Evolutionary conservation across 2,113 vertebrate genomes (phyloP).

Genomic region (Clupea harengus): DNA sequence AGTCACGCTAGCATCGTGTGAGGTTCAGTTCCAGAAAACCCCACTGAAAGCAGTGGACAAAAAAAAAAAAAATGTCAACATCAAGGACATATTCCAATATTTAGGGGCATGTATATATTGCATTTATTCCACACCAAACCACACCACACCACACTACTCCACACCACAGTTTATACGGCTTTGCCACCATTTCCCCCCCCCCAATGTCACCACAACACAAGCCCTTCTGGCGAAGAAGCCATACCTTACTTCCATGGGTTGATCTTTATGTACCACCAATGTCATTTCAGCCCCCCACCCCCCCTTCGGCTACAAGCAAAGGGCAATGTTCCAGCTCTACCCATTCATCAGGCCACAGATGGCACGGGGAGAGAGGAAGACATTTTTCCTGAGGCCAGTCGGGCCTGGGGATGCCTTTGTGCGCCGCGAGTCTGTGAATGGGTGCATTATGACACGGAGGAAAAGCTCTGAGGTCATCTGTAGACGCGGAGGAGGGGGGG

Average conservation of each 20-base stretch:
- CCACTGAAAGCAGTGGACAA: neutral
- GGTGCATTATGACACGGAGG: constrained; percentile 24
- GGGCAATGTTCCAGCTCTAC: constrained; percentile 33
- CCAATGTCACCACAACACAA: neutral
- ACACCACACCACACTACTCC: too few relatives aligned
- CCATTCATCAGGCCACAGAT: constrained; percentile 38
- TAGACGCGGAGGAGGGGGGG: neutral
- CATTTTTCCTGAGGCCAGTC: constrained; percentile 36
- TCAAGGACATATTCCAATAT: neutral
- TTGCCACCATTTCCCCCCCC: neutral
- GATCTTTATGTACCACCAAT: neutral
- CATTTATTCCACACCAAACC: neutral
- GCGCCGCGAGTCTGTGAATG: constrained; percentile 27
- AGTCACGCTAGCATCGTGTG: constrained; percentile 7
- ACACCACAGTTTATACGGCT: neutral
- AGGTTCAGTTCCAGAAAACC: neutral
- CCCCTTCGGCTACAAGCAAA: neutral
- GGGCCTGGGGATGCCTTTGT: constrained; percentile 33
- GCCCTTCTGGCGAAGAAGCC: neutral
- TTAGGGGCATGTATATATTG: neutral
- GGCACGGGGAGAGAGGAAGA: constrained; percentile 29
- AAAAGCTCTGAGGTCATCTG: neutral
- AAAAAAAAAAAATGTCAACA: neutral
- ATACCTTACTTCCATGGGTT: neutral
- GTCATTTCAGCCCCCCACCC: neutral